Conservation (phyloP, 1,140 invertebrate species). For the Magallana ariakensis region DNA sequence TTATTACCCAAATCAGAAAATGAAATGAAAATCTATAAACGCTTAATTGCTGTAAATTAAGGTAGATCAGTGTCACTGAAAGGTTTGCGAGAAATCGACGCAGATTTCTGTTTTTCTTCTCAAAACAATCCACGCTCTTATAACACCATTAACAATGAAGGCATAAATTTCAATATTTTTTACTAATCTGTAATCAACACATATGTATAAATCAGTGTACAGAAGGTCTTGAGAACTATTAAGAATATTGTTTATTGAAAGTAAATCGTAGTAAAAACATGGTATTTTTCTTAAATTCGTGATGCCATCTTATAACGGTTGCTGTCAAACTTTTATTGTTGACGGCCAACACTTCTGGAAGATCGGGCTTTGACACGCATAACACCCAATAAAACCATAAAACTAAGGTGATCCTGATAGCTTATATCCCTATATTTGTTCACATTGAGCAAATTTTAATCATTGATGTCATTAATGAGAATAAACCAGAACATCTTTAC, state of each 20-base stretch:
- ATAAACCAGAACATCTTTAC: conserved; percentile 19
- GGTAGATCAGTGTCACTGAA: conserved; percentile 16
- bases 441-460: conserved; percentile 32
- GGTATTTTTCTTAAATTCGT: conserved; percentile 3
- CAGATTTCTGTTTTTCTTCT: not conserved
- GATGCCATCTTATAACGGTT: conserved; percentile 3
- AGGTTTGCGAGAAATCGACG: not conserved
- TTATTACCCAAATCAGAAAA: not conserved
- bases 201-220: not conserved
- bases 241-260: conserved; percentile 29
- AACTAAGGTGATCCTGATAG: conserved; percentile 4
- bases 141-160: conserved; percentile 17
- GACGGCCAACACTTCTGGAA: conserved; percentile 30
- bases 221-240: not conserved
- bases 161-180: not conserved
- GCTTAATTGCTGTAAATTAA: conserved; percentile 22
- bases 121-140: not conserved
- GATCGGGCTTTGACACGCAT: conserved; percentile 30
- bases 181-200: conserved; percentile 29
- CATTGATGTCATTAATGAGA: conserved; percentile 34
- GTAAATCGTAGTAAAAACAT: conserved; percentile 17
- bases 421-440: conserved; percentile 21
- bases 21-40: conserved; percentile 23
- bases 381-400: conserved; percentile 32
- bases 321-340: conserved; percentile 23